Evolutionary conservation across 2,113 vertebrate genomes (phyloP), one percentile per base, ranked within the genome.

Genomic region (Grantiella picta): DNA sequence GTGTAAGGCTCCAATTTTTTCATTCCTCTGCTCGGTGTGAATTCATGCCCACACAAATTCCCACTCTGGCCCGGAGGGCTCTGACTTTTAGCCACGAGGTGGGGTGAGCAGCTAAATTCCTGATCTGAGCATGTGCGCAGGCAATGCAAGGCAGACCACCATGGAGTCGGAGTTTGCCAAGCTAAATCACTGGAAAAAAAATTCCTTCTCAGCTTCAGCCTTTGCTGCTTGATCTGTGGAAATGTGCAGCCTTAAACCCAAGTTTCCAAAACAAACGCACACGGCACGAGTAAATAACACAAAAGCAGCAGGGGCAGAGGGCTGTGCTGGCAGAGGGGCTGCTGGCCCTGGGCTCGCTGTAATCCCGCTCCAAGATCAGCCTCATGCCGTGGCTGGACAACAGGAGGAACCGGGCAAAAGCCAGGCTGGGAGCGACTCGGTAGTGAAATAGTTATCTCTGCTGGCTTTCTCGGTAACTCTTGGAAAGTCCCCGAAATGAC

Each of bases 401-500:
- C 6, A 3, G 47, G 17, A 49, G 18, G 35, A n/a, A 45, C 11
- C 1, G 0, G 31, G 44, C 7, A 13, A 89, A 81, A 75, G 5
- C 7, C 3, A 2, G 72, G 49, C 60, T 47, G 53, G 18, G 47
- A 94, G 65, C 61, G 6, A 83, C 24, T 23, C 63, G 57, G 93
- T 12, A 86, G 78, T 27, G 94, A 97, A 98, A 97, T 89, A 70
- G 97, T 98, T 97, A 97, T 94, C 94, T 68, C 35, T 54, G 61
- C 88, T 29, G 36, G 40, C 84, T 80, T 88, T 88, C 95, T 95
- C 89, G 20, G 96, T 89, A 96, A 82, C 91, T 96, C 97, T 97
- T 96, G 98, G 98, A 98, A 98, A 98, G 97, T 98, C 98, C 98
- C 98, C 33, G 97, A 97, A 97, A 96, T 98, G 97, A 98, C 97